Percentiles rank a stretch among this genome's conserved stretches.
Conservation (phyloP, 1,140 invertebrate species). For the Trichoplusia ni region DNA sequence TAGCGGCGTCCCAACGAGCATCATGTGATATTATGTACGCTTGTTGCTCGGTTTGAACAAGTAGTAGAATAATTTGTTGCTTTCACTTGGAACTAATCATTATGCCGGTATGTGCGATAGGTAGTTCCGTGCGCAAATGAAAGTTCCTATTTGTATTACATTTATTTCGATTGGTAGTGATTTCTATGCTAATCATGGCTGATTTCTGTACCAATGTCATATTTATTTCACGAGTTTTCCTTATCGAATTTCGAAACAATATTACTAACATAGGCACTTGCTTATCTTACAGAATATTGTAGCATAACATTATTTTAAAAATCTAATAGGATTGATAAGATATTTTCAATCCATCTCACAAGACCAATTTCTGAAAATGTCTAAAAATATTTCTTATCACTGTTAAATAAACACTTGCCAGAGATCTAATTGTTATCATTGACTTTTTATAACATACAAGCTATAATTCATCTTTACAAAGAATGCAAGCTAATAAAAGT, state of each 20-base stretch:
- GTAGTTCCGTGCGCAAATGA: constrained; percentile 64
- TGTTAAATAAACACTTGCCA: neutral
- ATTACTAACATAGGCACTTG: neutral
- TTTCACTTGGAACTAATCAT: constrained; percentile 64
- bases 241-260: constrained; percentile 7
- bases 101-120: constrained; percentile 60
- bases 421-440: neutral
- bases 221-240: constrained; percentile 14
- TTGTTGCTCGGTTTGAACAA: constrained; percentile 4
- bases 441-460: no score
- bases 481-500: no score
- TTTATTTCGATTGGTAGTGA: constrained; percentile 33
- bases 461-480: no score
- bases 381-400: constrained; percentile 1
- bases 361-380: neutral
- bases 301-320: neutral
- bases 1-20: neutral
- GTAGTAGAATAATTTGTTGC: constrained; percentile 34
- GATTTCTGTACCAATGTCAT: constrained; percentile 9
- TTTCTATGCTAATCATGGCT: constrained; percentile 20
- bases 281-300: no score
- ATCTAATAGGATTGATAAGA: constrained; percentile 15
- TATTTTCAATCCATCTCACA: neutral
- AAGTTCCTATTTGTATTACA: constrained; percentile 55
- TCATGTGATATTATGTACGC: neutral